A percentile compares a stretch with the other conserved stretches of the same genome.
These are phyloP conservation scores for Ganaspis brasiliensis DNA, from an alignment of 2,888 invertebrate genomes.

Conservation along the genomic window DNA sequence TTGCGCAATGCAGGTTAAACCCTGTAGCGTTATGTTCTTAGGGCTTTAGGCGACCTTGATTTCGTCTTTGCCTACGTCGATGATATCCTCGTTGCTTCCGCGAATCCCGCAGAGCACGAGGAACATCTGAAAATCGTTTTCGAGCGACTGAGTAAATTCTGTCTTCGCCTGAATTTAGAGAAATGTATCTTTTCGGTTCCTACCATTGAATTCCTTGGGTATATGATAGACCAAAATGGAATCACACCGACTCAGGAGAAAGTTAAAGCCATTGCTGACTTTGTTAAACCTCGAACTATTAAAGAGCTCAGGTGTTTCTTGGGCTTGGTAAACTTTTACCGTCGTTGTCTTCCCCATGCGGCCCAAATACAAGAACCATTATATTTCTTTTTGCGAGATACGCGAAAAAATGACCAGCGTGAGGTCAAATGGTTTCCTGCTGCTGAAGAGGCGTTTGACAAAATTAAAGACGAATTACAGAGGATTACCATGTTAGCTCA, in stretches of 20 bases:
- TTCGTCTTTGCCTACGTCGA: slow-evolving; percentile 68
- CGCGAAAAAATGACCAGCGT: background rate
- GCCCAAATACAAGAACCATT: slow-evolving; percentile 52
- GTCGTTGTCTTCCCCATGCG: slow-evolving; percentile 46
- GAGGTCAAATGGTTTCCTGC: background rate
- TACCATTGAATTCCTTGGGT: slow-evolving; percentile 50
- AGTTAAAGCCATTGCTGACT: slow-evolving; percentile 51
- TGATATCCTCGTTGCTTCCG: slow-evolving; percentile 67
- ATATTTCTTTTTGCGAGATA: background rate
- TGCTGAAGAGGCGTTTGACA: background rate
- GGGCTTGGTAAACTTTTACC: slow-evolving; percentile 43
- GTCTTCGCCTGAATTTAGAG: slow-evolving; percentile 44
- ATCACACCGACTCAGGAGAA: slow-evolving; percentile 44
- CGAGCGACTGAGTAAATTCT: slow-evolving; percentile 49
- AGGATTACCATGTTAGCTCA: background rate
- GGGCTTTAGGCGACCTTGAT: slow-evolving; percentile 59
- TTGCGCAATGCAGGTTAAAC: slow-evolving; percentile 70
- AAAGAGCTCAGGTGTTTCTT: slow-evolving; percentile 45
- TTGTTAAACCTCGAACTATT: slow-evolving; percentile 36
- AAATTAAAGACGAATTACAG: background rate
- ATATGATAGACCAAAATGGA: slow-evolving; percentile 38
- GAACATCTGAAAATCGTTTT: slow-evolving; percentile 54
- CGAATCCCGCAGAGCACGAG: slow-evolving; percentile 52
- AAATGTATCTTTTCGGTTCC: slow-evolving; percentile 33
- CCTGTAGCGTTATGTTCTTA: slow-evolving; percentile 70